Evolutionary conservation across 2,888 invertebrate species (phyloP), one percentile per base, ranked within the genome.

Genomic region (Hypena proboscidalis): DNA sequence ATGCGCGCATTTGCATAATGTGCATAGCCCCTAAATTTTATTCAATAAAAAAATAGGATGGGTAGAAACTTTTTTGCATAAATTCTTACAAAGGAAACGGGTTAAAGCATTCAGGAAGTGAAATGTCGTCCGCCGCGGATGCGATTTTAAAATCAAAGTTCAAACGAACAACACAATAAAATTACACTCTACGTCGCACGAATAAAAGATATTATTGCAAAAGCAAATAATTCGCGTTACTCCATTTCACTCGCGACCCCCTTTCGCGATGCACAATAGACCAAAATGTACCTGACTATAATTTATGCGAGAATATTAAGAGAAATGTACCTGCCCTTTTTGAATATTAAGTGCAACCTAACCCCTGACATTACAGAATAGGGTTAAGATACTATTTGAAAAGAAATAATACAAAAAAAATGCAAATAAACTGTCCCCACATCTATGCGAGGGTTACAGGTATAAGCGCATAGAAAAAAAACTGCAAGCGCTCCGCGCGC

Each of bases 11-110:
- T 92, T 91, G 91, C 91, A 91, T 91, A 91, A 91, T 89, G 80
- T 91, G 90, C 89, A 90, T 89, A 78, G 85, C 85, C 90, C 91
- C 89, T 86, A 89, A 89, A 87, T 85, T 86, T 87, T 85, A 90
- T 90, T 91, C 85, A 90, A 87, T 87, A 87, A 91, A 91, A 90
- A 91, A 91, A 91, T 91, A 91, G 91, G 91, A 91, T 91, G 91
- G 91, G 91, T 91, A 90, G 63, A 81, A 80, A 85, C 87, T 88
- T 91, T 90, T 91, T 91, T 91, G 91, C 91, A 92, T 92, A 91
- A 88, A 89, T 86, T 90, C 85, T 79, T 80, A 88, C 90, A 90
- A 90, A 90, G 83, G 90, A 88, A 91, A 90, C 90, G 90, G 90
- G 90, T 90, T 90, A 86, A 86, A 79, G 78, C 80, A 82, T 87